Conservation (phyloP, 2,888 invertebrate genomes). For the Bibio marci region DNA sequence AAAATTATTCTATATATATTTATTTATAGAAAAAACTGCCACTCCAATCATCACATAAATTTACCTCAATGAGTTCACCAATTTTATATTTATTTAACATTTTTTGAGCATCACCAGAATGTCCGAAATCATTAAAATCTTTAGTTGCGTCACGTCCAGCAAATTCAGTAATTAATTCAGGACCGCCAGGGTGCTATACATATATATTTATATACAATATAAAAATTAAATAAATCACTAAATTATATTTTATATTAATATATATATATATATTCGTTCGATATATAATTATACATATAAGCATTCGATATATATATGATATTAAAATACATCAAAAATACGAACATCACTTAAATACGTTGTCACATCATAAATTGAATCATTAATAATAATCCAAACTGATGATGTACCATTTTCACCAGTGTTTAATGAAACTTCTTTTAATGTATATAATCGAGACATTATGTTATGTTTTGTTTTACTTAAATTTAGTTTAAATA, state of each 20-base stretch:
- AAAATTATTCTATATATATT: too few species aligned
- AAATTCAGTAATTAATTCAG: constrained; percentile 40
- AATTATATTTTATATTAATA: background rate
- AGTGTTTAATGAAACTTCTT: constrained; percentile 39
- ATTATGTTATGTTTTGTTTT: background rate
- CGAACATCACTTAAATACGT: constrained; percentile 40
- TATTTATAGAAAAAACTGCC: too few species aligned
- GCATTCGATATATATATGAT: too few species aligned
- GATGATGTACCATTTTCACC: constrained; percentile 35
- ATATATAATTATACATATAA: too few species aligned
- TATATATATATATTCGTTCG: background rate
- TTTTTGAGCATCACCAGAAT: constrained; percentile 43
- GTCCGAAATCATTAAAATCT: constrained; percentile 47
- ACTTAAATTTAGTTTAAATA: too few species aligned
- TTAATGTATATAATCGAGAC: constrained; percentile 23
- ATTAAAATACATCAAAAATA: background rate
- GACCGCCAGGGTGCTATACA: constrained; percentile 53
- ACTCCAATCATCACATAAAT: too few species aligned
- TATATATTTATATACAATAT: background rate
- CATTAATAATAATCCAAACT: constrained; percentile 45
- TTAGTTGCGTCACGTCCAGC: constrained; percentile 50
- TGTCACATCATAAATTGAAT: constrained; percentile 51
- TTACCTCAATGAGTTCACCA: constrained; percentile 35
- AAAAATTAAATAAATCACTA: background rate
- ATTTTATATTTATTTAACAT: constrained; percentile 42